Conservation (phyloP, 2,113 vertebrate genomes). For the Mormoops blainvillei region DNA sequence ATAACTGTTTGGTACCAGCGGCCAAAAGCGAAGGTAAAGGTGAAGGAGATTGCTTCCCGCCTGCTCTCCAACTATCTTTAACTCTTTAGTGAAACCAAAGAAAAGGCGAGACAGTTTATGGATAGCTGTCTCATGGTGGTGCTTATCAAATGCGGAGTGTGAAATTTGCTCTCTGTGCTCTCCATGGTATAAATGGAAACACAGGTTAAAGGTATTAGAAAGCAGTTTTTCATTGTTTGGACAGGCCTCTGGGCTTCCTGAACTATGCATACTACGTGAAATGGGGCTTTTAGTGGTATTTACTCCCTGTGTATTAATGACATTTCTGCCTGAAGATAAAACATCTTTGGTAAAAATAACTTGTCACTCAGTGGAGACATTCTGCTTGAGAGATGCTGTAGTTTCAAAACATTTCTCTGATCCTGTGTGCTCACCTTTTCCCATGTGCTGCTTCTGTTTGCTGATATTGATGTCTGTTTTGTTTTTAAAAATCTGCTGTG, state of each 20-base stretch:
- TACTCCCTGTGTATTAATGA: background rate
- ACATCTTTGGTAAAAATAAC: background rate
- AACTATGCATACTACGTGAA: background rate
- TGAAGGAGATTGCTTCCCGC: background rate
- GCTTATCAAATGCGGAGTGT: background rate
- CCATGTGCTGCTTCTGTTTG: background rate
- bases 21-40: background rate
- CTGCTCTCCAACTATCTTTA: background rate
- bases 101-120: background rate
- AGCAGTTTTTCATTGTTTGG: background rate
- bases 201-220: background rate
- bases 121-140: background rate
- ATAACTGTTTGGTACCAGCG: background rate
- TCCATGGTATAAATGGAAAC: background rate
- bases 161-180: background rate
- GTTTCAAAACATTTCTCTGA: background rate
- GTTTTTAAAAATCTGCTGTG: background rate
- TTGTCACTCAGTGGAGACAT: background rate
- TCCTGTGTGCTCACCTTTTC: background rate
- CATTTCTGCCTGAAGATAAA: slow-evolving; percentile 29
- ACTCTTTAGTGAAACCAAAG: background rate
- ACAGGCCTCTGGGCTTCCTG: background rate
- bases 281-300: background rate
- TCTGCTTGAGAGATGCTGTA: background rate
- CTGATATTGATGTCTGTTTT: background rate